These are phyloP conservation scores for Plemyria rubiginata DNA, from an alignment of 2,888 invertebrate genomes.

Conservation along the genomic window DNA sequence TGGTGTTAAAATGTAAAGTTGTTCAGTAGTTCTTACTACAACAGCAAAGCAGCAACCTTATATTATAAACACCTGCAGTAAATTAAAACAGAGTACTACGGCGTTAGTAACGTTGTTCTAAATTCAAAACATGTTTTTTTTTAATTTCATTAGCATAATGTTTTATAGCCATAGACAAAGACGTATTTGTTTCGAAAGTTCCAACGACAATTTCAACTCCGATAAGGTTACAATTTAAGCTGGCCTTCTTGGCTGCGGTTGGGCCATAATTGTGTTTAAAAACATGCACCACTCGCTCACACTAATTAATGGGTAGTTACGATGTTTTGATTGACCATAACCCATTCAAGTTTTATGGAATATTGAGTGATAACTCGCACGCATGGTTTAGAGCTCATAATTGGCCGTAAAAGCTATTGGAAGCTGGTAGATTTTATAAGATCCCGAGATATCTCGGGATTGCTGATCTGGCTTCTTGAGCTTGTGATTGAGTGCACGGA, in stretches of 20 bases:
- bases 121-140: no score
- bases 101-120: no score
- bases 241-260: slow-evolving; percentile 41
- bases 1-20: no score
- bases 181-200: slow-evolving; percentile 68
- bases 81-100: no score
- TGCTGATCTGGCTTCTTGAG: no score
- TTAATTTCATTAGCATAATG: not conserved
- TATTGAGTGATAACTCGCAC: slow-evolving; percentile 36
- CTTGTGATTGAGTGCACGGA: no score
- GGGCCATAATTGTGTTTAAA: slow-evolving; percentile 41
- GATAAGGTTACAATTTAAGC: slow-evolving; percentile 59
- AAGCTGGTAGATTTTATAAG: slow-evolving; percentile 24
- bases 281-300: slow-evolving; percentile 36
- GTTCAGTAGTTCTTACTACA: no score
- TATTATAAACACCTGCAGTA: no score
- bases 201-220: slow-evolving; percentile 53
- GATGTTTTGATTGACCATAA: slow-evolving; percentile 51
- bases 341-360: slow-evolving; percentile 49
- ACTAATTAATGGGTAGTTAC: slow-evolving; percentile 46
- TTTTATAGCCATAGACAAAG: slow-evolving; percentile 47
- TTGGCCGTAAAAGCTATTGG: slow-evolving; percentile 28
- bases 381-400: slow-evolving; percentile 28
- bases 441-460: no score
- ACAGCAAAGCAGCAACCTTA: no score